Base-by-base conservation (phyloP, 2,113 vertebrate genomes). In the Carassius carassius region DNA sequence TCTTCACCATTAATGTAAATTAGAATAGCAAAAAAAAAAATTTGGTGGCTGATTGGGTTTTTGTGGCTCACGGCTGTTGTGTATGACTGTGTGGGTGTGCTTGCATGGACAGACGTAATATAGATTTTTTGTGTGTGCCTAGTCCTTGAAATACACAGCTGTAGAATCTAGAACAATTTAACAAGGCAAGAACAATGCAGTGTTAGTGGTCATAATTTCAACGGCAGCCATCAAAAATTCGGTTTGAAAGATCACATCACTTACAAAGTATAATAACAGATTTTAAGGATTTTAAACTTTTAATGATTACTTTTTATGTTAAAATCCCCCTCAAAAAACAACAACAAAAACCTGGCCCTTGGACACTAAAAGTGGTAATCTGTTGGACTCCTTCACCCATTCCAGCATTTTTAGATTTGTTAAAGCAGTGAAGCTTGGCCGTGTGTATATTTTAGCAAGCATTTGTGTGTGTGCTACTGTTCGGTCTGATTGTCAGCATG, bases 401-500 rank as follows among this genome's bases (percentile, higher is more conserved):
- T 21, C 9, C 32, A 19, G 1, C 32, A 16, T 37, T 37, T 69
- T 65, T 65, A 29, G 1, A 37, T 37, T 17, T 17, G 3, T 16
- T 19, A 9, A 69, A 21, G 17, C 17, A 25, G 37, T 14, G 5
- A 75, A 49, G 11, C 44, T 25, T 75, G 5, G 5, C 37, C 41
- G n/a, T 75, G 23, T 78, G 51, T 58, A 3, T 56, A 19, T 49
- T 14, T 76, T 23, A 13, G 37, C 44, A 8, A 1, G 67, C 17
- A 21, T 37, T 19, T 32, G 13, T 49, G 37, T 67, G 62, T 44
- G 78, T 23, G 25, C 25, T 76, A 54, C 74, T 73, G 21, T 49
- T 56, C 63, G 87, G 81, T 86, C 85, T 54, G 87, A 81, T 86
- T 86, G 79, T 67, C 81, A 84, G 32, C 19, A 13, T 65, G 84